These are phyloP conservation scores for Opisthograptis luteolata DNA, from an alignment of 2,888 invertebrate genomes.

Conservation along the genomic window DNA sequence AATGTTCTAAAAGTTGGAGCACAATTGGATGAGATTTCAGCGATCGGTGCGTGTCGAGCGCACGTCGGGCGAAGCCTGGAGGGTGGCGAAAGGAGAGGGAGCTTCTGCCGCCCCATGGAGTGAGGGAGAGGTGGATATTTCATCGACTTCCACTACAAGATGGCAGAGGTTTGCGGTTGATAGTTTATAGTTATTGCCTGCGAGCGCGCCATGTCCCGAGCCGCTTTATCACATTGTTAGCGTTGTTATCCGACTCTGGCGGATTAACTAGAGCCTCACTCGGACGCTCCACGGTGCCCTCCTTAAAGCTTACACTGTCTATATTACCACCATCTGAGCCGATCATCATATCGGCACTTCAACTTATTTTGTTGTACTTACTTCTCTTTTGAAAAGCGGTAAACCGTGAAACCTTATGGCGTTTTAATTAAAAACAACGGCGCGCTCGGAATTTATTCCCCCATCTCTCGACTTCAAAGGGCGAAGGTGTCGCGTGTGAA, in stretches of 20 bases:
- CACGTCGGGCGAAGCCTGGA: constrained; percentile 53
- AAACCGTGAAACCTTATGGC: constrained; percentile 64
- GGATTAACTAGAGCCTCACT: constrained; percentile 77
- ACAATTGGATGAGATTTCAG: constrained; percentile 35
- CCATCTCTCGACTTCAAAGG: constrained; percentile 77
- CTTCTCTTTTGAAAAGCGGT: constrained; percentile 37
- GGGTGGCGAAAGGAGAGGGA: constrained; percentile 61
- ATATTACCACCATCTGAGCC: constrained; percentile 44
- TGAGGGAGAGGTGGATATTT: constrained; percentile 74
- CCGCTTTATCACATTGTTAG: constrained; percentile 83
- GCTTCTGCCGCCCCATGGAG: constrained; percentile 45
- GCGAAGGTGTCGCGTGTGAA: constrained; percentile 73
- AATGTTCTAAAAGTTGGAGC: constrained; percentile 33
- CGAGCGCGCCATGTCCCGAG: constrained; percentile 75
- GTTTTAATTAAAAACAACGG: constrained; percentile 79
- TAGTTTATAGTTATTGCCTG: constrained; percentile 84
- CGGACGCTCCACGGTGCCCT: constrained; percentile 55
- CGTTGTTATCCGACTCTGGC: constrained; percentile 77
- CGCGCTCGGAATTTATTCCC: constrained; percentile 70
- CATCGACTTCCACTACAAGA: constrained; percentile 79
- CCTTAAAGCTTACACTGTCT: constrained; percentile 61
- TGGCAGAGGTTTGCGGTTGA: constrained; percentile 83
- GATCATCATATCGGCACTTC: constrained; percentile 40
- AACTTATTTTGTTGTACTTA: constrained; percentile 19
- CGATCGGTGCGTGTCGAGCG: constrained; percentile 38